phyloP scores from a whole-genome alignment of 2,797 vertebrate species.

The Pampus argenteus region DNA sequence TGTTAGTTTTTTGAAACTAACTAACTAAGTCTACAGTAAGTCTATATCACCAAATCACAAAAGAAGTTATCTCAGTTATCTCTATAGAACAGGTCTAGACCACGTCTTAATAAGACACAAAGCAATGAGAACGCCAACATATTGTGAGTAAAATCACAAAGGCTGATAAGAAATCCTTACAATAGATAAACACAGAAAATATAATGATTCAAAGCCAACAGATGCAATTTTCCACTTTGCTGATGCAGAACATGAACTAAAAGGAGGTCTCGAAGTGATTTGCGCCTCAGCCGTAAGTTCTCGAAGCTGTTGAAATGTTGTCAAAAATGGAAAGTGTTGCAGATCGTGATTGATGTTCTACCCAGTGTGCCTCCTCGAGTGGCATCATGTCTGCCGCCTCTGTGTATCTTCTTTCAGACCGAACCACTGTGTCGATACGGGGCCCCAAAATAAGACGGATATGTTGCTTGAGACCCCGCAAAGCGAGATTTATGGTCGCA shows the following conservation, averaged over 20 bases:
- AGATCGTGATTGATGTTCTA: constrained; percentile 57
- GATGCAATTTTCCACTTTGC: constrained; percentile 5
- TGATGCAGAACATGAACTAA: constrained; percentile 1
- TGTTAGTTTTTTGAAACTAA: no score
- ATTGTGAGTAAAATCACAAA: not conserved
- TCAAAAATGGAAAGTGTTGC: constrained; percentile 66
- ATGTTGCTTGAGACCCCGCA: constrained; percentile 62
- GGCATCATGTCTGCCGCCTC: constrained; percentile 55
- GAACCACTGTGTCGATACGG: constrained; percentile 55
- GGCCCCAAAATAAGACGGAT: constrained; percentile 77
- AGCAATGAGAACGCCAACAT: not conserved
- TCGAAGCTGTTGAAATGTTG: constrained; percentile 56
- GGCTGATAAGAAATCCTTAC: not conserved
- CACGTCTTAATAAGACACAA: not conserved
- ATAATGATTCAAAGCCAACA: not conserved
- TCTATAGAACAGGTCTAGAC: no score
- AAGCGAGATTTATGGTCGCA: constrained; percentile 81
- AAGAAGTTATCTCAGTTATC: no score
- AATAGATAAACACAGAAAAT: not conserved
- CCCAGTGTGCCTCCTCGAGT: constrained; percentile 50
- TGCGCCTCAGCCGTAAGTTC: constrained; percentile 23
- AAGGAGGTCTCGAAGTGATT: constrained; percentile 30
- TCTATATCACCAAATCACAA: no score
- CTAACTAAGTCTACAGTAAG: no score
- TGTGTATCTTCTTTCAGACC: constrained; percentile 69